Percentiles rank a stretch among this genome's conserved stretches.
Evolutionary conservation across 1,140 invertebrate species (phyloP).

Genomic region (honey bee (Apis mellifera)): DNA sequence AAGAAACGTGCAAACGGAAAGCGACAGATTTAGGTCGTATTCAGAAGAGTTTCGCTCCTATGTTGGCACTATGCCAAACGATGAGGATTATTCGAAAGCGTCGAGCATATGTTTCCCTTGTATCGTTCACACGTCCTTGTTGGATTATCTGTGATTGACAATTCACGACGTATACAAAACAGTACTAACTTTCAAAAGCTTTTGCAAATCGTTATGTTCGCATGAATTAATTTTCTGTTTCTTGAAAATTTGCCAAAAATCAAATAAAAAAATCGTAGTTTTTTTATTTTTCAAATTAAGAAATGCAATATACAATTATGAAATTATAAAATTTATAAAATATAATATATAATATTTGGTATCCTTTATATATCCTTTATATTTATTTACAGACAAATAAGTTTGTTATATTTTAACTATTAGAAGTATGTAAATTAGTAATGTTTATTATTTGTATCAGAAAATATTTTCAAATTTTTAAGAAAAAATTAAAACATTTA

Average conservation of each 20-base stretch:
- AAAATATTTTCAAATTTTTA: too few species aligned
- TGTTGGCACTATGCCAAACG: constrained; percentile 52
- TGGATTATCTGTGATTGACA: constrained; percentile 34
- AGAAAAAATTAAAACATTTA: too few species aligned
- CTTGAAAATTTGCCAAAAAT: background rate
- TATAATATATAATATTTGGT: too few species aligned
- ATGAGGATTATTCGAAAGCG: constrained; percentile 58
- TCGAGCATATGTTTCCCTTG: constrained; percentile 43
- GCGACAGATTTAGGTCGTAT: constrained; percentile 60
- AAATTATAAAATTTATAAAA: too few species aligned
- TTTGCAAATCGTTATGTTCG: constrained; percentile 18
- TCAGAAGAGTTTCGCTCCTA: constrained; percentile 61
- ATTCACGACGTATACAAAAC: constrained; percentile 55
- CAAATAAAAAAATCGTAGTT: too few species aligned
- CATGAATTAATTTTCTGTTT: background rate
- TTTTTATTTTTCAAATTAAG: too few species aligned
- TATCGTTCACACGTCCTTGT: constrained; percentile 43
- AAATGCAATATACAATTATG: too few species aligned
- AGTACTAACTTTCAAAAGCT: constrained; percentile 40
- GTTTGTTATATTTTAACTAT: background rate
- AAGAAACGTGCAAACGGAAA: constrained; percentile 58
- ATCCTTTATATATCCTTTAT: too few species aligned
- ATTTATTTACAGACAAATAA: background rate
- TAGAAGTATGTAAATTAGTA: background rate
- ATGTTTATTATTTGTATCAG: background rate